These are phyloP conservation scores for Eledona agricola DNA, from an alignment of 2,888 invertebrate genomes.

Conservation along the genomic window DNA sequence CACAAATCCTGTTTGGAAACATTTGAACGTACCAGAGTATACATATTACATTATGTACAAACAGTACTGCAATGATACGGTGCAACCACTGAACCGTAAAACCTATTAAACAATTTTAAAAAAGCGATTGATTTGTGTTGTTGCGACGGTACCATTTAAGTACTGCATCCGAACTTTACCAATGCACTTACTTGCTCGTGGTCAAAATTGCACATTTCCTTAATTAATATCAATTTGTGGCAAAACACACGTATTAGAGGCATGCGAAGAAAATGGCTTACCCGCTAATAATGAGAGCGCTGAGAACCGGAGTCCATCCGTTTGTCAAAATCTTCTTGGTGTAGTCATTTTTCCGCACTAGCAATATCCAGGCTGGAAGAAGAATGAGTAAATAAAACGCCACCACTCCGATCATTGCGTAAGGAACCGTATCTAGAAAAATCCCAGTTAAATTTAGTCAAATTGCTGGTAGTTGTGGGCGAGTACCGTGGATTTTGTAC, in stretches of 20 bases:
- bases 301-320: constrained; percentile 95
- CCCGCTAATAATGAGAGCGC: constrained; percentile 96
- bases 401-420: constrained; percentile 81
- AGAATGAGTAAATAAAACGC: constrained; percentile 57
- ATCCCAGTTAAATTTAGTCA: constrained; percentile 5
- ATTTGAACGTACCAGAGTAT: too few relatives aligned
- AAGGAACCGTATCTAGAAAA: constrained; percentile 69
- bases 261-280: constrained; percentile 61
- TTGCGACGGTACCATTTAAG: background rate
- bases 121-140: background rate
- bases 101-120: constrained; percentile 1
- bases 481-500: constrained; percentile 72
- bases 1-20: too few relatives aligned
- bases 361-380: constrained; percentile 85
- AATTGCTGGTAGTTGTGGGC: too few relatives aligned
- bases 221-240: constrained; percentile 11
- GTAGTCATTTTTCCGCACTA: constrained; percentile 86
- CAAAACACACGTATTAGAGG: constrained; percentile 16
- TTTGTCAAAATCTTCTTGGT: constrained; percentile 85
- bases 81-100: too few relatives aligned
- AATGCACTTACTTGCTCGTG: constrained; percentile 13
- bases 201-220: constrained; percentile 30
- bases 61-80: too few relatives aligned
- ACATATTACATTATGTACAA: too few relatives aligned
- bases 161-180: constrained; percentile 3